A percentile compares a stretch with the other conserved stretches of the same genome.
Evolutionary conservation across 2,113 vertebrate genomes (phyloP).

Genomic region (Callospermophilus lateralis): DNA sequence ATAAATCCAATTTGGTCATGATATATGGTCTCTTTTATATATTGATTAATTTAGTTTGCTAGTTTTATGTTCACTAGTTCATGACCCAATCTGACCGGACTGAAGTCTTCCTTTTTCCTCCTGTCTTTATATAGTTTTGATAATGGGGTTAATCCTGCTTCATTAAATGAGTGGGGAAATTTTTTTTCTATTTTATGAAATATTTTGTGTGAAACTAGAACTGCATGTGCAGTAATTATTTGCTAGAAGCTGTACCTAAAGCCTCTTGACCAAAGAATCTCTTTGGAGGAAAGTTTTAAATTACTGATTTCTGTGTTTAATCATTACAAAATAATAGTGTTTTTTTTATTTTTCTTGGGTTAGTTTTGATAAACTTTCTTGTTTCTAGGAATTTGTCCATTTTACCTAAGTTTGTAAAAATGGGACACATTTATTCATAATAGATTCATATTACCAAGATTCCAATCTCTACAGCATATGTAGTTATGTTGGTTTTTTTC

Average conservation of each 20-base stretch:
- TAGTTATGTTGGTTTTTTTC: background rate
- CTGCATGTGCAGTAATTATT: background rate
- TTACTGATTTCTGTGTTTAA: background rate
- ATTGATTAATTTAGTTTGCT: background rate
- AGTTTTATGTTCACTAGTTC: background rate
- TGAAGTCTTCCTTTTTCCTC: background rate
- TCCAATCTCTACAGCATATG: background rate
- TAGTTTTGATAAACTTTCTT: background rate
- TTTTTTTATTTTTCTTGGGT: conserved; percentile 2
- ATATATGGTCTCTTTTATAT: background rate
- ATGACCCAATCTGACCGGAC: background rate
- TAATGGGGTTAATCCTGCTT: background rate
- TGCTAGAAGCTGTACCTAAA: background rate
- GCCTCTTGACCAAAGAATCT: background rate
- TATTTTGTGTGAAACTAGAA: conserved; percentile 14
- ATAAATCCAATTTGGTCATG: background rate
- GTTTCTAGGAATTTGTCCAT: background rate
- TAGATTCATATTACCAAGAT: background rate
- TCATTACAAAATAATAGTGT: background rate
- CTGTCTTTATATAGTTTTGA: background rate
- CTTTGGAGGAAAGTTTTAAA: background rate
- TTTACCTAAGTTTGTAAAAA: conserved; percentile 14
- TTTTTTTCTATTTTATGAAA: background rate
- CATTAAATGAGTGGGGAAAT: background rate
- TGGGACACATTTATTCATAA: background rate